Conservation (phyloP, 2,888 invertebrate species). For the Ectemnius lituratus region DNA sequence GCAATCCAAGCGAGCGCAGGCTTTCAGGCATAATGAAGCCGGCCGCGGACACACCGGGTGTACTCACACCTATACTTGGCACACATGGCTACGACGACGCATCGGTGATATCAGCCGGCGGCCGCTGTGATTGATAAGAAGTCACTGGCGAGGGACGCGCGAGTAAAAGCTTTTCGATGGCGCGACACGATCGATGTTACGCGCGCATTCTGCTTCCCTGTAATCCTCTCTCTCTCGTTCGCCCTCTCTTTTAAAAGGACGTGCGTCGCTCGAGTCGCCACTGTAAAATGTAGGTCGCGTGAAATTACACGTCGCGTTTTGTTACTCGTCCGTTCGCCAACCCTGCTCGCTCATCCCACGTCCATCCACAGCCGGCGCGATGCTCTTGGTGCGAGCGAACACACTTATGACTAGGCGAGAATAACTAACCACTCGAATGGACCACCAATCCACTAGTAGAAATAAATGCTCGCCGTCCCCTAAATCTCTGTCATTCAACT, state of each 20-base stretch:
- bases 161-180: constrained; percentile 39
- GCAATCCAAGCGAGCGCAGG: constrained; percentile 8
- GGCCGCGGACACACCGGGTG: not conserved
- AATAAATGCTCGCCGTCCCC: constrained; percentile 14
- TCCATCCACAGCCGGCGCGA: not conserved
- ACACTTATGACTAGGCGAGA: constrained; percentile 25
- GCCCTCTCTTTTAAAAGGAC: constrained; percentile 43
- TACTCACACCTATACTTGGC: no score
- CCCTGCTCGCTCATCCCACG: no score
- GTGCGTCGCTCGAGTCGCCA: constrained; percentile 55
- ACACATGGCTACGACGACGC: no score
- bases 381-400: not conserved
- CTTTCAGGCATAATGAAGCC: not conserved
- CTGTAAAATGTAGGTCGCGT: constrained; percentile 62
- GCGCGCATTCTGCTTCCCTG: not conserved
- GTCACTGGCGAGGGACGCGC: constrained; percentile 12
- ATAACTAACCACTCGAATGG: constrained; percentile 42
- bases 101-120: not conserved
- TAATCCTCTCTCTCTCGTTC: not conserved
- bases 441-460: not conserved
- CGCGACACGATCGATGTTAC: constrained; percentile 52
- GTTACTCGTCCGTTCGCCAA: constrained; percentile 37
- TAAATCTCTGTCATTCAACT: constrained; percentile 21
- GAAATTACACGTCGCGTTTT: constrained; percentile 64
- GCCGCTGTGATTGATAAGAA: not conserved